Percentiles rank a stretch among this genome's conserved stretches.
phyloP scores from a whole-genome alignment of 2,113 vertebrate genomes.

The Gobio gobio region DNA sequence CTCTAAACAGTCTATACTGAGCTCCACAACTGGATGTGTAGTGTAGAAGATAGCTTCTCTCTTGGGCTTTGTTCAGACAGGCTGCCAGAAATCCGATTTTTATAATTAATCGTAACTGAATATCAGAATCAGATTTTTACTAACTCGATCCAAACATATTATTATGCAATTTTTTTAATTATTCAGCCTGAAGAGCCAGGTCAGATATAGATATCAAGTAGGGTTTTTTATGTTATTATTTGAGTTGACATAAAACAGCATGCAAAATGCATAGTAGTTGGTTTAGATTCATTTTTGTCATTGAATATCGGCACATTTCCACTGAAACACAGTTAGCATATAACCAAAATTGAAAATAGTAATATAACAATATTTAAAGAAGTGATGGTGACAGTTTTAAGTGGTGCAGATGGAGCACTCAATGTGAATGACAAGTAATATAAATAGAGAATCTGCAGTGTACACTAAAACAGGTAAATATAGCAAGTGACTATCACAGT shows the following conservation, averaged over 20 bases:
- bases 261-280: background rate
- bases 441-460: background rate
- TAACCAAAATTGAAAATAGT: background rate
- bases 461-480: background rate
- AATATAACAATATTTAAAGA: too few relatives aligned
- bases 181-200: background rate
- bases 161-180: background rate
- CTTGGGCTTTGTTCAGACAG: background rate
- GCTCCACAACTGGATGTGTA: constrained; percentile 28
- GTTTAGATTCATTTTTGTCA: background rate
- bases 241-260: too few relatives aligned
- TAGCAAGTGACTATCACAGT: background rate
- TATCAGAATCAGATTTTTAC: background rate
- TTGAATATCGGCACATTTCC: background rate
- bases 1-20: constrained; percentile 59
- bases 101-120: background rate
- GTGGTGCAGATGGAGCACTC: background rate
- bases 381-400: background rate
- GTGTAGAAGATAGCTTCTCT: background rate
- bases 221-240: too few relatives aligned
- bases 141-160: background rate
- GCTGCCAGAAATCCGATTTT: background rate
- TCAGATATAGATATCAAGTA: background rate
- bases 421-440: background rate
- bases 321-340: background rate